phyloP scores from a whole-genome alignment of 2,113 vertebrate genomes.

The Verasper variegatus region DNA sequence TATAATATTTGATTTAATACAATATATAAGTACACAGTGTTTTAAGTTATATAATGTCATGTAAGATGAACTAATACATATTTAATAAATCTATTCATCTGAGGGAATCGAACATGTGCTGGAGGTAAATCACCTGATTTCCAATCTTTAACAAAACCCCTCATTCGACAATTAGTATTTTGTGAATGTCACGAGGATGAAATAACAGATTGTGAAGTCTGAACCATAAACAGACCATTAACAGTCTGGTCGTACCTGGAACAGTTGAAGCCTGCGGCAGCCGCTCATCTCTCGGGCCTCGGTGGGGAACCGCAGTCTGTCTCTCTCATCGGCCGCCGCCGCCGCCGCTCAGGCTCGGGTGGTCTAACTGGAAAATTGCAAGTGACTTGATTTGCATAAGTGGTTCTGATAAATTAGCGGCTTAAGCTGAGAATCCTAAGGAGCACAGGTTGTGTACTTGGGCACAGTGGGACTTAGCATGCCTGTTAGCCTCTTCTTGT shows the following conservation, averaged over 20 bases:
- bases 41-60: background rate
- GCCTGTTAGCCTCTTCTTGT: conserved; percentile 39
- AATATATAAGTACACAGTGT: background rate
- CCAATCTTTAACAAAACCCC: background rate
- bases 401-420: conserved; percentile 49
- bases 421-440: conserved; percentile 6
- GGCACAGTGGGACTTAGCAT: conserved; percentile 9
- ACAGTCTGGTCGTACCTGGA: conserved; percentile 3
- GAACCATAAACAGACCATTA: background rate
- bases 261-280: conserved; percentile 3
- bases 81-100: background rate
- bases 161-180: no score
- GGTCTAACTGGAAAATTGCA: conserved; percentile 50
- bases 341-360: conserved; percentile 38
- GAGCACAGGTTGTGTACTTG: conserved; percentile 12
- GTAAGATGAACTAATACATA: no score
- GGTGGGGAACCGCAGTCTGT: background rate
- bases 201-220: no score
- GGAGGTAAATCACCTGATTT: background rate
- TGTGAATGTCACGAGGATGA: no score
- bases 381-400: conserved; percentile 58
- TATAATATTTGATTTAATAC: background rate
- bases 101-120: background rate
- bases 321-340: conserved; percentile 34
- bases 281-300: background rate